These are phyloP conservation scores for Apamea monoglypha DNA, from an alignment of 2,888 invertebrate species.

Conservation along the genomic window DNA sequence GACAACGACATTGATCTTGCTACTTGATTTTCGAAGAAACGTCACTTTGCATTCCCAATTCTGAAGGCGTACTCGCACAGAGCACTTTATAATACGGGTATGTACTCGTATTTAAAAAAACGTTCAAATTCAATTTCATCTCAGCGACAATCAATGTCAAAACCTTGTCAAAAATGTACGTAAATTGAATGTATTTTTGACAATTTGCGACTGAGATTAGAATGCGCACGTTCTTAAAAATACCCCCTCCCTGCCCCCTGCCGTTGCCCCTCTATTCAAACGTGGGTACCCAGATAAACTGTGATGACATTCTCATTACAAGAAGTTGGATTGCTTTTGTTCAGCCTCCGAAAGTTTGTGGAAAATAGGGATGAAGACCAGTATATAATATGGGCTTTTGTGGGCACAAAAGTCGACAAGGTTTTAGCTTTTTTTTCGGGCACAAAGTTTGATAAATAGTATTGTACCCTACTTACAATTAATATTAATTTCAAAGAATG, in stretches of 20 bases:
- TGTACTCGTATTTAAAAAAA: background rate
- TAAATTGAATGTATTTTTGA: background rate
- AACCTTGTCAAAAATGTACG: background rate
- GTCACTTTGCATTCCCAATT: constrained; percentile 4
- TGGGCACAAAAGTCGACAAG: no score
- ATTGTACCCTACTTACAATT: background rate
- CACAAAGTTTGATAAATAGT: background rate
- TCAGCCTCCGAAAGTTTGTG: background rate
- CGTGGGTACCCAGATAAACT: background rate
- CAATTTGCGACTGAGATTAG: background rate
- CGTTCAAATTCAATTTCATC: background rate
- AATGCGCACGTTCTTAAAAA: no score
- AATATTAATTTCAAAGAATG: background rate
- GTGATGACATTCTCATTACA: background rate
- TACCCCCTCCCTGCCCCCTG: no score
- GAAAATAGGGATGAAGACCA: background rate
- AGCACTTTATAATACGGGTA: no score
- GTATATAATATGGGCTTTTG: background rate
- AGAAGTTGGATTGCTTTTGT: constrained; percentile 3
- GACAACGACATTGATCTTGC: constrained; percentile 44
- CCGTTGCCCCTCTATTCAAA: background rate
- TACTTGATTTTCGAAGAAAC: constrained; percentile 7
- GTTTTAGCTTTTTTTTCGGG: background rate
- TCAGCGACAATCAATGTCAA: background rate
- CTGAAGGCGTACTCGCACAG: no score